phyloP scores from a whole-genome alignment of 2,888 invertebrate genomes.

The Taenaris catops region DNA sequence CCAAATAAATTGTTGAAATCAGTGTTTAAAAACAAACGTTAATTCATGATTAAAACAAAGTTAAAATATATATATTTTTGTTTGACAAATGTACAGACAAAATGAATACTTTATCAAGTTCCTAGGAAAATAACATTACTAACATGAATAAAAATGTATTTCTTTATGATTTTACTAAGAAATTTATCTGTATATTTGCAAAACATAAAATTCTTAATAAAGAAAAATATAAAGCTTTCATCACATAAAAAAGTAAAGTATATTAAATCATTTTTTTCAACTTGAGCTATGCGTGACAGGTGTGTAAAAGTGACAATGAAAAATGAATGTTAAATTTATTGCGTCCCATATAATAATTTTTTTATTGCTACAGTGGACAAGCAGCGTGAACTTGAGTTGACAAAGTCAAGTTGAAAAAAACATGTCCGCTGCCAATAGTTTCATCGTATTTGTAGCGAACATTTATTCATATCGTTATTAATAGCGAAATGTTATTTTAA shows the following conservation, averaged over 20 bases:
- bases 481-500: too few relatives aligned
- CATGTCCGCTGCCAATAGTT: conserved; percentile 59
- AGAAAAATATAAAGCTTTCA: conserved; percentile 36
- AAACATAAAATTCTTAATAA: conserved; percentile 25
- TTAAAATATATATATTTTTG: conserved; percentile 16
- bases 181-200: conserved; percentile 33
- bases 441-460: too few relatives aligned
- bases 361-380: conserved; percentile 15
- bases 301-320: conserved; percentile 23
- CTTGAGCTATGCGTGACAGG: conserved; percentile 39
- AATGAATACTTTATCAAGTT: too few relatives aligned
- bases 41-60: conserved; percentile 27
- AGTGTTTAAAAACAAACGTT: conserved; percentile 24
- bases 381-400: conserved; percentile 21
- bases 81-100: conserved; percentile 24
- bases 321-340: conserved; percentile 6
- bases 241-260: conserved; percentile 33
- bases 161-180: too few relatives aligned
- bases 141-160: too few relatives aligned
- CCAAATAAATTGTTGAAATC: conserved; percentile 24
- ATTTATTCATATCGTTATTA: too few relatives aligned
- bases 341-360: conserved; percentile 7
- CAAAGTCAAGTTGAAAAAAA: conserved; percentile 57
- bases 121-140: too few relatives aligned
- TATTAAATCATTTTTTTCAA: conserved; percentile 50